Percentiles rank a stretch among this genome's conserved stretches.
These are phyloP conservation scores for Gobio gobio DNA, from an alignment of 2,113 vertebrate species.

Conservation along the genomic window DNA sequence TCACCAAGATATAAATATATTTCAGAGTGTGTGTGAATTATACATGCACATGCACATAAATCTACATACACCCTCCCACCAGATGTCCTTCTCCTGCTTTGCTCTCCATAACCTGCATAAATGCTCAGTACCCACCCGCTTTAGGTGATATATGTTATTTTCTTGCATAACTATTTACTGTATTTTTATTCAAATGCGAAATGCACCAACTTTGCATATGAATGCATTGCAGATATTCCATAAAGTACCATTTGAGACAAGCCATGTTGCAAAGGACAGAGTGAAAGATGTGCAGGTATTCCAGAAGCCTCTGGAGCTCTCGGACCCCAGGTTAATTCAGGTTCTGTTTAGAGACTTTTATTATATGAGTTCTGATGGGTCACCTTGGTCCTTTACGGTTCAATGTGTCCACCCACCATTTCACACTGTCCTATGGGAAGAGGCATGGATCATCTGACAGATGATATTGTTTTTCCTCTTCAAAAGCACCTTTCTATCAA, in stretches of 20 bases:
- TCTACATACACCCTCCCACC: not conserved
- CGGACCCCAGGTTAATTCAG: not conserved
- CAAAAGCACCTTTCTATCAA: slow-evolving; percentile 44
- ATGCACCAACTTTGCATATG: not conserved
- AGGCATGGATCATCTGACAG: slow-evolving; percentile 58
- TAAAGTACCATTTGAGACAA: not conserved
- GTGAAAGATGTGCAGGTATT: not conserved
- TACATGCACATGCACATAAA: not conserved
- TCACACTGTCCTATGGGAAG: slow-evolving; percentile 19
- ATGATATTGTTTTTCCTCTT: slow-evolving; percentile 54
- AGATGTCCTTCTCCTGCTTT: not conserved
- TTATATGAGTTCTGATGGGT: slow-evolving; percentile 10
- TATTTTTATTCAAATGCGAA: not conserved
- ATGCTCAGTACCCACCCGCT: not conserved
- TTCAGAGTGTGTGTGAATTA: not conserved
- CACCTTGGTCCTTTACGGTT: slow-evolving; percentile 32
- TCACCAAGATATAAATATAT: not conserved
- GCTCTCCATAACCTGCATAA: slow-evolving; percentile 1
- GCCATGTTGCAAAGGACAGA: slow-evolving; percentile 8
- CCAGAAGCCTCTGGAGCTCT: not conserved
- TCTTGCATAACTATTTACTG: not conserved
- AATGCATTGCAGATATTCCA: slow-evolving; percentile 1
- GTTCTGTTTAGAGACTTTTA: slow-evolving; percentile 7
- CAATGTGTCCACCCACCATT: slow-evolving; percentile 11
- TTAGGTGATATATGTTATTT: slow-evolving; percentile 8